phyloP scores from a whole-genome alignment of 2,113 vertebrate genomes.

The Rhea pennata region DNA sequence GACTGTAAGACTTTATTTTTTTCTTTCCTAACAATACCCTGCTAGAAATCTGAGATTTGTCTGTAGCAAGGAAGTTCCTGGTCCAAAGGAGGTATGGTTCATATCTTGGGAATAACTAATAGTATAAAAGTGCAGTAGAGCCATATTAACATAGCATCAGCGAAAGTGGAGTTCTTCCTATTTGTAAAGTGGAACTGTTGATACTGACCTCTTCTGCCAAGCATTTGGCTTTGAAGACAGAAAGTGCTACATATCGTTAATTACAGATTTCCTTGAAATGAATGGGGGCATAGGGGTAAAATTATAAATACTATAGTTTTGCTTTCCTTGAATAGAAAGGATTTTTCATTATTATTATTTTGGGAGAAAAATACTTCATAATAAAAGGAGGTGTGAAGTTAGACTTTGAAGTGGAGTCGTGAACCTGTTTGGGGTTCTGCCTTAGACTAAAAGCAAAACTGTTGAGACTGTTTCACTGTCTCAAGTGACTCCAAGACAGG shows the following conservation, averaged over 20 bases:
- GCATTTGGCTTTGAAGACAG: not conserved
- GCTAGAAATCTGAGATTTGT: not conserved
- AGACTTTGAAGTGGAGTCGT: not conserved
- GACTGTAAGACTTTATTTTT: too few species aligned
- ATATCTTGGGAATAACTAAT: not conserved
- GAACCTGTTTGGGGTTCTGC: not conserved
- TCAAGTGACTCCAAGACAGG: rapidly evolving
- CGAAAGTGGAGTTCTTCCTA: not conserved
- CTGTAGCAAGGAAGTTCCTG: not conserved
- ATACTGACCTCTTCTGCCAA: not conserved
- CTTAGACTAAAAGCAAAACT: not conserved
- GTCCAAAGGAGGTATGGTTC: not conserved
- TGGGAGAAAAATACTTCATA: not conserved
- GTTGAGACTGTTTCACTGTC: not conserved
- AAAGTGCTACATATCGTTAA: not conserved
- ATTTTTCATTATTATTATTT: not conserved
- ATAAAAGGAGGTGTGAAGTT: not conserved
- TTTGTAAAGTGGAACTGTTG: not conserved
- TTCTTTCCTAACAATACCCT: rapidly evolving
- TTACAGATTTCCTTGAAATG: not conserved
- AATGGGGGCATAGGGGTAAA: rapidly evolving
- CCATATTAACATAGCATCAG: not conserved
- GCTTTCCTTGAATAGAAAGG: not conserved
- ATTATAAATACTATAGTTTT: not conserved
- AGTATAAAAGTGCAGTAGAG: not conserved